phyloP scores from a whole-genome alignment of 2,797 vertebrate species.

The Epinephelus awoara region DNA sequence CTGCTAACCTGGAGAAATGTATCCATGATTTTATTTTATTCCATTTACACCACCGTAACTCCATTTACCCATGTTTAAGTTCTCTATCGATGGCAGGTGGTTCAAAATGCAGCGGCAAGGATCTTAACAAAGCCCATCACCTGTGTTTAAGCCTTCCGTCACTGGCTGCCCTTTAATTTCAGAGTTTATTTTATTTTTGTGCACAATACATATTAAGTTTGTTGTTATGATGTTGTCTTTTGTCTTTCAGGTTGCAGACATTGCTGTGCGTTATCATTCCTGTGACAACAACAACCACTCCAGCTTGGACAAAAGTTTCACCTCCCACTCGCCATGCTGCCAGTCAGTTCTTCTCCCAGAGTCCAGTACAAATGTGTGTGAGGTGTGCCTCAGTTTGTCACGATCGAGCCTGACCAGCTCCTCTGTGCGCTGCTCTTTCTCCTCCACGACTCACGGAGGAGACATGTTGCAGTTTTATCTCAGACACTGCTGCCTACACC shows the following conservation, averaged over 20 bases:
- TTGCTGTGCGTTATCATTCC: conserved; percentile 93
- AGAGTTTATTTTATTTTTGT: neutral
- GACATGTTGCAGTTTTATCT: conserved; percentile 86
- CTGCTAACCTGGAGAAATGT: neutral
- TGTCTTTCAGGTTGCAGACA: conserved; percentile 88
- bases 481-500: conserved; percentile 77
- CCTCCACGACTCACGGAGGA: conserved; percentile 83
- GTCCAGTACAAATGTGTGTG: conserved; percentile 85
- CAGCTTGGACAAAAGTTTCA: conserved; percentile 30
- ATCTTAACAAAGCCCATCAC: neutral
- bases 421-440: conserved; percentile 75
- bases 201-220: too few species aligned
- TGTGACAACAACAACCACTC: conserved; percentile 79
- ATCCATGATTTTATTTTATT: neutral
- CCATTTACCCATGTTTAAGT: too few species aligned
- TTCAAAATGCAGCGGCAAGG: too few species aligned
- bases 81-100: too few species aligned
- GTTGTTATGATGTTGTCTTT: too few species aligned
- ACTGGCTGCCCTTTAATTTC: neutral
- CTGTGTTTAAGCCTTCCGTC: neutral
- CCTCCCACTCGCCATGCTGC: conserved; percentile 85
- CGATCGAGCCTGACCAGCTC: conserved; percentile 45
- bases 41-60: neutral
- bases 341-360: conserved; percentile 88
- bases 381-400: conserved; percentile 89